Conservation (phyloP, 2,888 invertebrate species). For the Peribatodes rhomboidaria region DNA sequence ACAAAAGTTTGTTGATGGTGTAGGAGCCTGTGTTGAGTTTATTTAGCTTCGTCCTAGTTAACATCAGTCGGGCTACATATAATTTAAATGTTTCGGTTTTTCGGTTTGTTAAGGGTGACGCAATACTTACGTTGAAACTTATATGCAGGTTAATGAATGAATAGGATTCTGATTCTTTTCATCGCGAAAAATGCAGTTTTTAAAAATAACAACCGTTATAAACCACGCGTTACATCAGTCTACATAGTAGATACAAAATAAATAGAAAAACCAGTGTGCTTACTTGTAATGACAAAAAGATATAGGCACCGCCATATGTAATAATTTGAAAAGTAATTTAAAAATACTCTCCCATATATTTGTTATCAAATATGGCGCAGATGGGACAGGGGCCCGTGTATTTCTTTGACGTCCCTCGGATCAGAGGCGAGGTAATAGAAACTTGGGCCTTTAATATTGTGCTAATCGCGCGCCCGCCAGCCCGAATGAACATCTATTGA, state of each 20-base stretch:
- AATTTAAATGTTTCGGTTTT: too few species aligned
- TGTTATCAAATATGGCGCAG: constrained; percentile 61
- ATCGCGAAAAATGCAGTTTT: too few species aligned
- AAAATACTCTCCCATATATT: constrained; percentile 55
- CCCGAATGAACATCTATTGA: constrained; percentile 30
- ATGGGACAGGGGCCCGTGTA: constrained; percentile 55
- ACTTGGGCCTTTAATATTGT: constrained; percentile 69
- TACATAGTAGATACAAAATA: not conserved
- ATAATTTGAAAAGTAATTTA: constrained; percentile 49
- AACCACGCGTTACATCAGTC: too few species aligned
- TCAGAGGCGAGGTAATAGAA: constrained; percentile 70
- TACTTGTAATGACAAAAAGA: not conserved
- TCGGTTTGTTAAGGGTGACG: not conserved
- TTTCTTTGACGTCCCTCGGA: constrained; percentile 71
- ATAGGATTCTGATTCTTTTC: too few species aligned
- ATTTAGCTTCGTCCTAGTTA: too few species aligned
- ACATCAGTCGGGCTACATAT: too few species aligned
- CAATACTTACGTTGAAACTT: not conserved
- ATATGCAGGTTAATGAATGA: too few species aligned
- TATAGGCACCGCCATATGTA: not conserved
- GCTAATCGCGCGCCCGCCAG: constrained; percentile 47
- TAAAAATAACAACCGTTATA: too few species aligned
- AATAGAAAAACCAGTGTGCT: not conserved
- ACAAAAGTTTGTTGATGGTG: not conserved
- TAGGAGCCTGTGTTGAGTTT: too few species aligned